Evolutionary conservation across 2,888 invertebrate genomes (phyloP).

Genomic region (Acanthosoma haemorrhoidale): DNA sequence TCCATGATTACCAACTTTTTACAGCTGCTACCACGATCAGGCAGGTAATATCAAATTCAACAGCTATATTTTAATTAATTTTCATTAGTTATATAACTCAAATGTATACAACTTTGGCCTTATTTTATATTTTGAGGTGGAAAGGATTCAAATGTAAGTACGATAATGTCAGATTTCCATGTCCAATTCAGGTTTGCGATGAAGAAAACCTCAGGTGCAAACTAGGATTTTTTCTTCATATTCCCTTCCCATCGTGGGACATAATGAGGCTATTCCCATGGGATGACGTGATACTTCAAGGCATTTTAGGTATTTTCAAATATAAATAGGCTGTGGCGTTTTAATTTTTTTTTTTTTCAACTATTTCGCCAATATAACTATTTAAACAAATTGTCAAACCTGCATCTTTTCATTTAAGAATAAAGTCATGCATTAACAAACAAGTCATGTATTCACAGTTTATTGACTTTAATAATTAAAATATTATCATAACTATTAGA

Average conservation of each 20-base stretch:
- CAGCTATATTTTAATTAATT: neutral
- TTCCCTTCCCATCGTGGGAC: conserved; percentile 52
- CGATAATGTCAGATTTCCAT: neutral
- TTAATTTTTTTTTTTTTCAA: neutral
- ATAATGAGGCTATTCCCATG: conserved; percentile 49
- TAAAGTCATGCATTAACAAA: neutral
- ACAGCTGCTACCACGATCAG: conserved; percentile 50
- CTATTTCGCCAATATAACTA: neutral
- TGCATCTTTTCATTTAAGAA: neutral
- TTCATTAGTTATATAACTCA: neutral
- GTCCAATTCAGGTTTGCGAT: conserved; percentile 43
- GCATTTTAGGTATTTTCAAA: conserved; percentile 46
- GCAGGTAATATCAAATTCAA: conserved; percentile 42
- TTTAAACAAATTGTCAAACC: neutral
- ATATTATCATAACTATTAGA: too few species aligned
- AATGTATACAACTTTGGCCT: neutral
- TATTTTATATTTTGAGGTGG: neutral
- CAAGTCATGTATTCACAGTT: too few species aligned
- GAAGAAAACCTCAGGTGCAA: conserved; percentile 46
- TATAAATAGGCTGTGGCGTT: conserved; percentile 33
- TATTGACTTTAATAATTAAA: too few species aligned
- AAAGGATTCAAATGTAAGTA: neutral
- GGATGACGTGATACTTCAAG: conserved; percentile 50
- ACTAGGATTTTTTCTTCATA: conserved; percentile 52
- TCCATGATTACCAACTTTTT: conserved; percentile 53